phyloP scores from a whole-genome alignment of 2,797 vertebrate genomes.

The Girardinus metallicus region DNA sequence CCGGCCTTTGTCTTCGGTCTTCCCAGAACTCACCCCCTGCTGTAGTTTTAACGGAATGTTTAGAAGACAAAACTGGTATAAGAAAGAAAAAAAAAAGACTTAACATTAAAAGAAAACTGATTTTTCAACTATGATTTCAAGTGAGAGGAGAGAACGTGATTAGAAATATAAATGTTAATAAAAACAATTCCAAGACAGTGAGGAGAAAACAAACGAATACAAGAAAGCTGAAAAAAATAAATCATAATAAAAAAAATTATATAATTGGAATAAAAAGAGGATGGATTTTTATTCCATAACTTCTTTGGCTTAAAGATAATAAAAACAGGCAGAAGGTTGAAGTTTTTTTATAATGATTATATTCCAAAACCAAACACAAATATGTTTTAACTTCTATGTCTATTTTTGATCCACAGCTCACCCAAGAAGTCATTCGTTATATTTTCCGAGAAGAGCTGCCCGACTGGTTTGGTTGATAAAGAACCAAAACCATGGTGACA shows the following conservation, averaged over 20 bases:
- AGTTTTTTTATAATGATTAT: not conserved
- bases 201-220: not conserved
- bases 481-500: not conserved
- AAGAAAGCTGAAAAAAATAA: not conserved
- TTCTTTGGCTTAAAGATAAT: not conserved
- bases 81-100: too few species aligned
- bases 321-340: too few species aligned
- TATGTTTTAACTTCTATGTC: not conserved
- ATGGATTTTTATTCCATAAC: not conserved
- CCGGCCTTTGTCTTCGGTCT: too few species aligned
- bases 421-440: not conserved
- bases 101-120: too few species aligned
- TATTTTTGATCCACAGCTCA: not conserved
- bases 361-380: not conserved
- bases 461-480: not conserved
- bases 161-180: not conserved
- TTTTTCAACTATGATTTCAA: not conserved
- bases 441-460: not conserved
- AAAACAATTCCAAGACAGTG: not conserved
- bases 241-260: not conserved
- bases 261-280: not conserved
- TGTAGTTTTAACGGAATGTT: too few species aligned
- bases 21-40: too few species aligned
- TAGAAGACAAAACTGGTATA: too few species aligned
- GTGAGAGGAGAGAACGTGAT: not conserved